Conservation (phyloP, 1,140 invertebrate species). For the Solenopsis fugax region DNA sequence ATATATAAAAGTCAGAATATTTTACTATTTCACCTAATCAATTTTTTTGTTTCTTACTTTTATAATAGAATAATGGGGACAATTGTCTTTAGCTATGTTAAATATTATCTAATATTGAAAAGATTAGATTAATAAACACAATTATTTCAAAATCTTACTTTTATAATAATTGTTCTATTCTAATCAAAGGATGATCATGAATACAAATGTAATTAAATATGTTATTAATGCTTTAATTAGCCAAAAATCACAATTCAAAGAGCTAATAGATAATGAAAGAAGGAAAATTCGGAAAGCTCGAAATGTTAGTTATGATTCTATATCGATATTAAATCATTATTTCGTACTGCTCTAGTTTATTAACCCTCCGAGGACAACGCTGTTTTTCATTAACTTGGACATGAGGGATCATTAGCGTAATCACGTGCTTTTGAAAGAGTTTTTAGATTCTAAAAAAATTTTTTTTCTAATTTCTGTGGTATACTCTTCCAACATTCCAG, state of each 20-base stretch:
- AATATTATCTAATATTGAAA: no score
- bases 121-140: conserved; percentile 47
- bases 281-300: background rate
- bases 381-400: no score
- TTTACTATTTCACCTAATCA: background rate
- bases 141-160: conserved; percentile 53
- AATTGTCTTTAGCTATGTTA: conserved; percentile 1
- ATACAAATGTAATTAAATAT: conserved; percentile 40
- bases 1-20: conserved; percentile 12
- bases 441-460: no score
- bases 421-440: no score
- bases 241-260: conserved; percentile 18
- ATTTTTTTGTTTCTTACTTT: no score
- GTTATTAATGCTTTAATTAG: conserved; percentile 12
- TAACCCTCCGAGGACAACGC: no score
- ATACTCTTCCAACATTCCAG: no score
- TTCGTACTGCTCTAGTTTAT: conserved; percentile 8
- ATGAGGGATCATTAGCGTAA: no score
- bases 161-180: conserved; percentile 68
- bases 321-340: background rate
- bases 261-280: conserved; percentile 18
- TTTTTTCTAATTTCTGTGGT: no score
- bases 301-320: conserved; percentile 20
- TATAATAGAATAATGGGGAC: background rate
- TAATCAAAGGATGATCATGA: conserved; percentile 45